phyloP scores from a whole-genome alignment of 2,797 vertebrate genomes.

The Gadopsis marmoratus region DNA sequence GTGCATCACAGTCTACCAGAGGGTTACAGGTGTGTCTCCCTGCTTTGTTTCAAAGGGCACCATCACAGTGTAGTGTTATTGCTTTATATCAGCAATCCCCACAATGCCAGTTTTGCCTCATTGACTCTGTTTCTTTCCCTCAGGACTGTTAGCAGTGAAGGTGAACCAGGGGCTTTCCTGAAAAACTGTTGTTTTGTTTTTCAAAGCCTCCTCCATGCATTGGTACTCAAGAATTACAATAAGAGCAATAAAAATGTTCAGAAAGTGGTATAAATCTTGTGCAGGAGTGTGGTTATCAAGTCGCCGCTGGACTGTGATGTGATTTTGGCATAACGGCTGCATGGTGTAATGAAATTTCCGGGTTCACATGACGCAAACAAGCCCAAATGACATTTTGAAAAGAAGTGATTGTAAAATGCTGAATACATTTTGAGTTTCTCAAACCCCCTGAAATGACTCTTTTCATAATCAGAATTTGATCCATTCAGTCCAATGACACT shows the following conservation, averaged over 20 bases:
- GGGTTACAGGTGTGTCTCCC: conserved; percentile 33
- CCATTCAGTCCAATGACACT: not conserved
- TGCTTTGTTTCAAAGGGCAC: conserved; percentile 34
- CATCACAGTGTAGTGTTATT: conserved; percentile 5
- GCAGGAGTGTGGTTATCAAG: not conserved
- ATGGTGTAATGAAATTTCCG: not conserved
- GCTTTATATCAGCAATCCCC: conserved; percentile 18
- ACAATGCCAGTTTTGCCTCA: not conserved
- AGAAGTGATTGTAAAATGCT: not conserved
- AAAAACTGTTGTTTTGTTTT: not conserved
- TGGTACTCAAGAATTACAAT: not conserved
- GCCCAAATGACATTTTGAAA: not conserved
- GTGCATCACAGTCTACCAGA: conserved; percentile 4
- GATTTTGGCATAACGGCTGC: not conserved
- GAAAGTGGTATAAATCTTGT: not conserved
- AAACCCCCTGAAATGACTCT: too few relatives aligned
- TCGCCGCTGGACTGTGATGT: not conserved
- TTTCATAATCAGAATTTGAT: not conserved
- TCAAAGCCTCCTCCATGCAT: not conserved
- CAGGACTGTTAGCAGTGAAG: not conserved
- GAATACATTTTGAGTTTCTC: too few relatives aligned
- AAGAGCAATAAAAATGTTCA: not conserved
- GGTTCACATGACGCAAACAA: not conserved
- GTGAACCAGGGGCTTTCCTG: not conserved
- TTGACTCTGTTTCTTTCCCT: conserved; percentile 7